phyloP scores from a whole-genome alignment of 2,888 invertebrate species.

The Tryphoninae sp. region DNA sequence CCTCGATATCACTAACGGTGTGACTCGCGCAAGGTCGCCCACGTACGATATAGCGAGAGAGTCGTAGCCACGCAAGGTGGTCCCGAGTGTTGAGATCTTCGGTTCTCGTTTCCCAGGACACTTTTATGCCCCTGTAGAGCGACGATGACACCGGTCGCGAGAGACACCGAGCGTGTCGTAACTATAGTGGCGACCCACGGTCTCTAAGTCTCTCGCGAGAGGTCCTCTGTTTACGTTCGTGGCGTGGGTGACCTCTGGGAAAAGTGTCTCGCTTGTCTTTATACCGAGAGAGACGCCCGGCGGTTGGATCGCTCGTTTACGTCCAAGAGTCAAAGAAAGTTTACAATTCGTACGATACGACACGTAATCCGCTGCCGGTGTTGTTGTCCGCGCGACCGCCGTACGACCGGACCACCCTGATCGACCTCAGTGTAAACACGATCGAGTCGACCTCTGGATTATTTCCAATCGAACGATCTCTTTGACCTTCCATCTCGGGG shows the following conservation, averaged over 20 bases:
- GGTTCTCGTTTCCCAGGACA: constrained; percentile 72
- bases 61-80: constrained; percentile 74
- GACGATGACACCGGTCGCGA: constrained; percentile 69
- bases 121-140: constrained; percentile 79
- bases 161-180: constrained; percentile 36
- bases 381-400: neutral
- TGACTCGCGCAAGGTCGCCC: constrained; percentile 78
- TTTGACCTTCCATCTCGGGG: no score
- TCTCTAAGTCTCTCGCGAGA: no score
- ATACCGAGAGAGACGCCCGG: neutral
- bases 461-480: no score
- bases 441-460: no score
- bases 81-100: constrained; percentile 76
- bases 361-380: neutral
- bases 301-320: constrained; percentile 14
- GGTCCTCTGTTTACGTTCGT: constrained; percentile 32
- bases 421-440: neutral
- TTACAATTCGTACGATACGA: neutral
- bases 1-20: constrained; percentile 42
- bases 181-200: constrained; percentile 29
- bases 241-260: constrained; percentile 77
- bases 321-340: constrained; percentile 8
- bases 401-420: neutral
- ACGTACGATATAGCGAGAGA: constrained; percentile 57
- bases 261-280: constrained; percentile 52